Evolutionary conservation across 2,888 invertebrate genomes (phyloP), one percentile per base, ranked within the genome.

Genomic region (Seira sanloemensis): DNA sequence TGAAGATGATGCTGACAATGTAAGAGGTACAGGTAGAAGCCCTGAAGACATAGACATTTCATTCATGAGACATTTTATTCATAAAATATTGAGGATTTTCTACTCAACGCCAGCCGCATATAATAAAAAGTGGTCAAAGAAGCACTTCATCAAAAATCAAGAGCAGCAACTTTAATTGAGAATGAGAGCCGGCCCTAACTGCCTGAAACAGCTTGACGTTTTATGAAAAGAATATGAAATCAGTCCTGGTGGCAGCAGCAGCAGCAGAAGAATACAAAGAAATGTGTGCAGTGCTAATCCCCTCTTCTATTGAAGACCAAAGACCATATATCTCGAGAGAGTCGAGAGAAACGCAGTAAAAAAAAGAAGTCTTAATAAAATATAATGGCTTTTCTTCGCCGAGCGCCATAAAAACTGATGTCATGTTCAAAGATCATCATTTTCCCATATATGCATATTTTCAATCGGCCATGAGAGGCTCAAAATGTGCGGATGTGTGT

Each of bases 11-110:
- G 90, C 96, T 96, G 86, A 96, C 96, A 90, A 96, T 94, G 92
- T 97, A 97, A n/a, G 88, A 97, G 93, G 91, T 97, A 97, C 87
- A 97, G 92, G 92, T 97, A 97, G 92, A 96, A 97, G 5, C 95
- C 96, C 94, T 96, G 90, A 90, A 26, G 12, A 69, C 67, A n/a
- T n/a, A 69, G 24, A 21, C 66, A 67, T 7, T 65, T 7, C n/a
- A 26, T 26, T 37, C 37, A 37, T 37, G 4, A 37, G 5, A 37
- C 37, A 37, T 37, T 37, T 12, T 37, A n/a, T n/a, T n/a, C n/a
- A n/a, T n/a, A n/a, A n/a, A n/a, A n/a, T n/a, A n/a, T n/a, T n/a
- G n/a, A n/a, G n/a, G n/a, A n/a, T n/a, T n/a, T n/a, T n/a, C n/a
- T n/a, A n/a, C n/a, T n/a, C n/a, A n/a, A n/a, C n/a, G n/a, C n/a